A percentile compares a stretch with the other conserved stretches of the same genome.
Conservation (phyloP, 2,113 vertebrate species). For the Passer domesticus region DNA sequence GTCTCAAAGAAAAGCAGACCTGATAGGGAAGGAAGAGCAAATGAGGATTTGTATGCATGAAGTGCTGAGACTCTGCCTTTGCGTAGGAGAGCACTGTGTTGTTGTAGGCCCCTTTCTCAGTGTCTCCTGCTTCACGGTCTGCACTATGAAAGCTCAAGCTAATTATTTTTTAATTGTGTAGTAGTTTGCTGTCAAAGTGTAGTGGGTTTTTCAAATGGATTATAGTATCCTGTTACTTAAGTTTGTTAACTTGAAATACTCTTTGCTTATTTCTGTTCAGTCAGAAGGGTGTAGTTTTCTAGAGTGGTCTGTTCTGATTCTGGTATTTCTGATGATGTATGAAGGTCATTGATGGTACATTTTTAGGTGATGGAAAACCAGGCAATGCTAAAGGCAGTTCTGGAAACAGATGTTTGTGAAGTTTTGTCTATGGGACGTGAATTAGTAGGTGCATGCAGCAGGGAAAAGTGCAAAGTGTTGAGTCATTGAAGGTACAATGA, state of each 20-base stretch:
- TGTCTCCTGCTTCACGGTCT: background rate
- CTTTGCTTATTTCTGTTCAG: background rate
- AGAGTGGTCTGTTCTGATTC: background rate
- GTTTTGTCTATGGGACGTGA: background rate
- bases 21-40: background rate
- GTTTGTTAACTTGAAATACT: background rate
- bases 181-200: background rate
- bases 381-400: background rate
- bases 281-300: background rate
- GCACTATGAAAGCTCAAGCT: background rate
- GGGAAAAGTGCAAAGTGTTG: background rate
- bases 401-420: background rate
- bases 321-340: background rate
- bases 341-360: background rate
- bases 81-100: background rate
- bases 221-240: background rate
- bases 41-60: fast-evolving
- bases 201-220: background rate
- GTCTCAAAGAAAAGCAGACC: conserved; percentile 1
- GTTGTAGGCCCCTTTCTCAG: background rate
- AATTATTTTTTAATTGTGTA: background rate
- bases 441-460: background rate
- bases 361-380: background rate
- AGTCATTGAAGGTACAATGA: background rate
- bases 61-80: background rate